Evolutionary conservation across 2,888 invertebrate species (phyloP), one percentile per base, ranked within the genome.

Genomic region (Carabus problematicus): DNA sequence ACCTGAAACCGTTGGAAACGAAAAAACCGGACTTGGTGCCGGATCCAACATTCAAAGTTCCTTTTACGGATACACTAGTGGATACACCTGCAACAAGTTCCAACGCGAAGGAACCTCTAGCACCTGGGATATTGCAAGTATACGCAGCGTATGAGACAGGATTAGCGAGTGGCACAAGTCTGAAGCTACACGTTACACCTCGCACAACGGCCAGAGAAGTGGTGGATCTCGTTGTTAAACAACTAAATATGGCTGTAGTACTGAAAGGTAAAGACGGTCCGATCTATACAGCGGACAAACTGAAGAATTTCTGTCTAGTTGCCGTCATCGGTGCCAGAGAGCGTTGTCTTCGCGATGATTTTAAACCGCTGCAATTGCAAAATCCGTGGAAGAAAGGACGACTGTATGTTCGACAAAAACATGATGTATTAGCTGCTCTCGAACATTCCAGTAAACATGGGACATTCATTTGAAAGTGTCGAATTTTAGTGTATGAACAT

Each of bases 81-180:
- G 73, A 74, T 12, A 72, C 70, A 7, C 71, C 73, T 29, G 75
- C 76, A 55, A 74, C 76, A 2, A 77, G 75, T 55, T 75, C 77
- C 7, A 58, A 56, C 41, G 68, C 61, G 8, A 66, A 62, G 55
- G 80, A 79, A 72, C 79, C 80, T 9, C 75, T 71, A 6, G 75
- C 77, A 59, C 73, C 77, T 4, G 82, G 81, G 9, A 82, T 82
- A 70, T 71, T 82, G 42, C 89, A 97, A 85, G 96, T 98, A 7
- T 97, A 92, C 79, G 97, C 97, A 6, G 97, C 98, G 0, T 98
- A 98, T 81, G 94, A 97, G 74, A 97, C 96, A 0, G 98, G 98
- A 8, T 83, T 98, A 73, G 94, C 96, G 1, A 90, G 89, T 71
- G 97, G 97, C 6, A 97, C 97, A 0, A 95, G 96, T 75, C 88